Base-by-base conservation (phyloP, 2,113 vertebrate species). In the Phoenicopterus ruber region DNA sequence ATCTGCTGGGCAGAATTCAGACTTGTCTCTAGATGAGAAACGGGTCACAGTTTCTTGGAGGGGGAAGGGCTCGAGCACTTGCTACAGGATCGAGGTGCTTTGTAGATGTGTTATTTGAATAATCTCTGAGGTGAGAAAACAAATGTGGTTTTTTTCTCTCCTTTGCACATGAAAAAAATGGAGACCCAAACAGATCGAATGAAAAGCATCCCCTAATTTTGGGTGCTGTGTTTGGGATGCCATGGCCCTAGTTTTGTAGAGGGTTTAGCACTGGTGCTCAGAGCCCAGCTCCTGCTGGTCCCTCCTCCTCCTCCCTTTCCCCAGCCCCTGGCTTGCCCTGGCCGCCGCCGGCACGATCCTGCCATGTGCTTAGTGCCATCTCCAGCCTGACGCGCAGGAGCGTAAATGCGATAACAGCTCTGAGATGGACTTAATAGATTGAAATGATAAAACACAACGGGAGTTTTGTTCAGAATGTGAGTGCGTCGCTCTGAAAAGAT, bases 221-320 rank as follows among this genome's bases (percentile, higher is more conserved):
- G 26, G 38, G 16, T 11, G 59, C 24, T 22, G 8, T 17, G 22
- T 44, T 46, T 61, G 44, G 58, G 47, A 7, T 40, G 28, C 5
- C 16, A 13, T 9, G 13, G 55, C 9, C 10, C 69, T 25, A 21
- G 16, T 36, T 59, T 59, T 2, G 0, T 18, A 8, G n/a, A 10
- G 6, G 22, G n/a, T 24, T 77, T 9, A 4, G 3, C 0, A 5
- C 5, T n/a, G 0, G 0, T 20, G 24, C 31, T 54, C 29, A 2
- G 21, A 22, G 31, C 31, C 52, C 28, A 10, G 58, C 15, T 72
- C 62, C 16, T 1, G 1, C 47, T 59, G 17, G 17, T 81, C 58
- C 65, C 13, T 28, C 58, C 38, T 28, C 58, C 38, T 54, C 7
- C 14, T 36, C n/a, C 34, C n/a, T 5, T 17, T 59, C 36, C 29